phyloP scores from a whole-genome alignment of 2,113 vertebrate genomes.

The Aegypius monachus region DNA sequence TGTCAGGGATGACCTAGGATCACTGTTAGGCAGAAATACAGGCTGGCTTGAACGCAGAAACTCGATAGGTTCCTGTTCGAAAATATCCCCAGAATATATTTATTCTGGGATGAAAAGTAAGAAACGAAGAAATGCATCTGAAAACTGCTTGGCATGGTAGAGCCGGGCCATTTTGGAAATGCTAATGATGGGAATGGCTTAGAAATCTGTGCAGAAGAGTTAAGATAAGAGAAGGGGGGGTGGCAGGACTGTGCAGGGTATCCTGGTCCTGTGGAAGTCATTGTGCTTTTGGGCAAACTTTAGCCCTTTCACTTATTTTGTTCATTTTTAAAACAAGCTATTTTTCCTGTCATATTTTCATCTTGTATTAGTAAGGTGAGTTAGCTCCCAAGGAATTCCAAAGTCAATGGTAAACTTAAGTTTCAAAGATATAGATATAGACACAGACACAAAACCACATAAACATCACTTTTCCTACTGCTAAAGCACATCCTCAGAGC shows the following conservation, averaged over 20 bases:
- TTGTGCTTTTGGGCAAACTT: background rate
- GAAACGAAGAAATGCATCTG: background rate
- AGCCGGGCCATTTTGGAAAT: background rate
- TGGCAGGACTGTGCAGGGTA: background rate
- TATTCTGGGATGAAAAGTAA: background rate
- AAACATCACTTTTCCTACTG: background rate
- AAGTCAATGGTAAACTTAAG: background rate
- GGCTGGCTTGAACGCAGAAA: background rate
- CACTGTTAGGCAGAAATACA: background rate
- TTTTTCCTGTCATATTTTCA: background rate
- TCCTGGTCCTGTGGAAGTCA: background rate
- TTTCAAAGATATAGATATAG: background rate
- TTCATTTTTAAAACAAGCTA: background rate
- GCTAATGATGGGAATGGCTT: background rate
- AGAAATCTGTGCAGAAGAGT: background rate
- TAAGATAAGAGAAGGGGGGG: background rate
- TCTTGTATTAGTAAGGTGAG: background rate
- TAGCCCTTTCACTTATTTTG: background rate
- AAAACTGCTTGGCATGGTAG: background rate
- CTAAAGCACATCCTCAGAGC: background rate
- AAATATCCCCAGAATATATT: background rate
- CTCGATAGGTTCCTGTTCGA: background rate
- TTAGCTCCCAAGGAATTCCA: background rate
- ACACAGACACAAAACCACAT: background rate
- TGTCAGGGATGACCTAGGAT: background rate